Conservation (phyloP, 2,113 vertebrate genomes). For the Osmerus eperlanus region DNA sequence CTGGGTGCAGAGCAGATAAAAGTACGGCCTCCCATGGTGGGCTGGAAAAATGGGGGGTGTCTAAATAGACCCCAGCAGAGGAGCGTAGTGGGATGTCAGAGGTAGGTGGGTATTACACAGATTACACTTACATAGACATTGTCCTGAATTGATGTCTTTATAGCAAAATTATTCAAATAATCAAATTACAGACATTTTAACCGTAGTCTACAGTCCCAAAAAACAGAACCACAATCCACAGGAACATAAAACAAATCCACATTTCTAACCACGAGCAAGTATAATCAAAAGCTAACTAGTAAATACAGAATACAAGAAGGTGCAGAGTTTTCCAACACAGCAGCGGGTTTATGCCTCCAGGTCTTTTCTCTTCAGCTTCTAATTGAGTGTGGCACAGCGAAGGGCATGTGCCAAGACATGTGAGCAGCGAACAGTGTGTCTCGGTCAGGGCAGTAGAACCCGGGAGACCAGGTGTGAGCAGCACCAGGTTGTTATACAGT, state of each 20-base stretch:
- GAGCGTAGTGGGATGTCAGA: neutral
- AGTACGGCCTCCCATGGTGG: neutral
- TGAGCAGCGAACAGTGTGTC: constrained; percentile 13
- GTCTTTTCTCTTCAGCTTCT: constrained; percentile 22
- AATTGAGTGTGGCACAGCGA: constrained; percentile 29
- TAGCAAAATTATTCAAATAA: no score
- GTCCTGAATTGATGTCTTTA: no score
- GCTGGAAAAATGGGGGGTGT: neutral
- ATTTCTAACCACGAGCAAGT: no score
- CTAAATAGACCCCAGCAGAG: neutral
- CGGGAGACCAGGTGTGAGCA: constrained; percentile 21
- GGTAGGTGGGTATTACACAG: neutral
- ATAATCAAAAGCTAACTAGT: neutral
- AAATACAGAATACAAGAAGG: neutral
- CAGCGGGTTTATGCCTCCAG: constrained; percentile 13
- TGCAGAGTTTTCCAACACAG: neutral
- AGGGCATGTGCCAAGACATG: constrained; percentile 36
- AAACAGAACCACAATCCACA: no score
- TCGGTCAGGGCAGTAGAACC: neutral
- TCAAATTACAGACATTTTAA: no score
- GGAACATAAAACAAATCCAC: no score
- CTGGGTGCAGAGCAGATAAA: neutral
- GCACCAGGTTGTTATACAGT: constrained; percentile 30
- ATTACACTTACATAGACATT: no score
- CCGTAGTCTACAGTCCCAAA: no score